phyloP scores from a whole-genome alignment of 2,888 invertebrate genomes.

The Noctua pronuba region DNA sequence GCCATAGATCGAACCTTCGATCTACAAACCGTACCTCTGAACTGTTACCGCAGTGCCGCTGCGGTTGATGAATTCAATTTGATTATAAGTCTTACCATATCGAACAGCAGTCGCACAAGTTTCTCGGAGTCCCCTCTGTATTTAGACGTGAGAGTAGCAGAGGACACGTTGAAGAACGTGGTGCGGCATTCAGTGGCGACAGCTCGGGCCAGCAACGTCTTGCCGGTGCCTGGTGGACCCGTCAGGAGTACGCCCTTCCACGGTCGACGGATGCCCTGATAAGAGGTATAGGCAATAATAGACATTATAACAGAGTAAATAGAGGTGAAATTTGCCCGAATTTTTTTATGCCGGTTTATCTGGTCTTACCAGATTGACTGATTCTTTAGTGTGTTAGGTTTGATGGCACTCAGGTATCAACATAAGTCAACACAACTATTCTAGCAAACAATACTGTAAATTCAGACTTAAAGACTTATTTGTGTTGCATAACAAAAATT shows the following conservation, averaged over 20 bases:
- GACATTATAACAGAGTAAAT: background rate
- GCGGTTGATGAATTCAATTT: background rate
- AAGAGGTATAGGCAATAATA: constrained; percentile 4
- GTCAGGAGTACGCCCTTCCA: constrained; percentile 94
- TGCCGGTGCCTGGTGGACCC: constrained; percentile 94
- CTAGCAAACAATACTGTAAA: background rate
- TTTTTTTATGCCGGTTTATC: background rate
- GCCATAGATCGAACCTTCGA: too few relatives aligned
- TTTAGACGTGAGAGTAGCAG: constrained; percentile 96
- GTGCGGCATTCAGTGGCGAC: constrained; percentile 97
- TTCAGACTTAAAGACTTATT: background rate
- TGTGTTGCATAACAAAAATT: background rate
- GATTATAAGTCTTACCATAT: constrained; percentile 92
- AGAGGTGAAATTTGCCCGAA: background rate
- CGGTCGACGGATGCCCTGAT: constrained; percentile 94
- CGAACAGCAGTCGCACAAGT: constrained; percentile 95
- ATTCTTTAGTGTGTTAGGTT: background rate
- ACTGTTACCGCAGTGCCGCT: too few relatives aligned
- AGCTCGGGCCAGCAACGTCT: constrained; percentile 95
- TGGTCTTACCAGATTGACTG: background rate
- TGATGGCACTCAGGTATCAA: background rate
- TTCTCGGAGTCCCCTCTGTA: constrained; percentile 98
- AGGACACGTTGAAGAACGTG: constrained; percentile 96
- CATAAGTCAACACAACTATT: background rate
- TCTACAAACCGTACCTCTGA: too few relatives aligned